Conservation (phyloP, 1,140 invertebrate genomes). For the Acromyrmex charruanus region DNA sequence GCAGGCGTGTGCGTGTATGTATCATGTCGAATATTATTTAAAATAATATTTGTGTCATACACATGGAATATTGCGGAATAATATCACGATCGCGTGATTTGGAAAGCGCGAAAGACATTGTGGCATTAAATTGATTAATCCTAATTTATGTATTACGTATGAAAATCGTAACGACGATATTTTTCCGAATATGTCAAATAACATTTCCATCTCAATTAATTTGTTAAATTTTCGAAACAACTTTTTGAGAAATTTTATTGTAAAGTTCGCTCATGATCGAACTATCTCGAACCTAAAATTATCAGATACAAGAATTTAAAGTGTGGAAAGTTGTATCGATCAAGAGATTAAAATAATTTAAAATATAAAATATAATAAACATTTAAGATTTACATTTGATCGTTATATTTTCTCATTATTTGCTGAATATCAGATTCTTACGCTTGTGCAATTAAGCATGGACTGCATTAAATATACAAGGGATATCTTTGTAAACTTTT, state of each 20-base stretch:
- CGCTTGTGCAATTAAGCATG: slow-evolving; percentile 32
- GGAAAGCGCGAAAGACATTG: slow-evolving; percentile 36
- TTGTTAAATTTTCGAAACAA: neutral
- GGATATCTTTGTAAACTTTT: slow-evolving; percentile 76
- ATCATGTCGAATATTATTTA: slow-evolving; percentile 39
- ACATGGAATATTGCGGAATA: slow-evolving; percentile 15
- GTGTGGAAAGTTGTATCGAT: neutral
- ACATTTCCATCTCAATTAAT: slow-evolving; percentile 46
- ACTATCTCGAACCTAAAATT: neutral
- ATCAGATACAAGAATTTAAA: neutral
- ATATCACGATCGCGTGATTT: slow-evolving; percentile 17
- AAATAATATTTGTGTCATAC: slow-evolving; percentile 38
- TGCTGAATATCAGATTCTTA: neutral
- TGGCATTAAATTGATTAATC: slow-evolving; percentile 50
- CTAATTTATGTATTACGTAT: slow-evolving; percentile 29
- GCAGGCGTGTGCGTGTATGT: too few species aligned
- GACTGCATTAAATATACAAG: slow-evolving; percentile 65
- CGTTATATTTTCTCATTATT: neutral
- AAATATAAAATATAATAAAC: slow-evolving; percentile 11
- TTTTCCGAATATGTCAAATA: slow-evolving; percentile 30
- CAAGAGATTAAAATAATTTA: neutral
- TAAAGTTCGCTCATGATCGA: neutral
- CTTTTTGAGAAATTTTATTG: slow-evolving; percentile 25
- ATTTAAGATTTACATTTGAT: neutral
- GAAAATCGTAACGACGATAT: slow-evolving; percentile 39